Evolutionary conservation across 2,797 vertebrate genomes (phyloP), one percentile per base, ranked within the genome.

Genomic region (Chloroceryle inda): DNA sequence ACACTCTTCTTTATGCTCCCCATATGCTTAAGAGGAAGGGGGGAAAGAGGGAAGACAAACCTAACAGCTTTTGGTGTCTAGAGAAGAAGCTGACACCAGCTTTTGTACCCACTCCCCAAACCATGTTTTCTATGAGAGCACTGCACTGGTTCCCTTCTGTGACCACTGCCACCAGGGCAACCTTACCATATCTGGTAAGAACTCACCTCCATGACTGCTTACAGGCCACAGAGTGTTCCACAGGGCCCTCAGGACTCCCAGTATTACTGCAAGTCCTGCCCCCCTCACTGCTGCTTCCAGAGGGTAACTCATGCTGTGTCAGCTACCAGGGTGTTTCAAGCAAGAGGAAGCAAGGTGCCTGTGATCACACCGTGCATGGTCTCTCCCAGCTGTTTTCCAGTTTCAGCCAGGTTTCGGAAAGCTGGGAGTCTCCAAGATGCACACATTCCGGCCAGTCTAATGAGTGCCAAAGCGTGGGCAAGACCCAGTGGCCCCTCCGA

Each of bases 51-150:
- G 42, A 67, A 77, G 44, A 40, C n/a, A 91, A 90, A 38, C 3
- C 19, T 58, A 44, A 37, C 27, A 56, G 24, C 59, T 49, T 45
- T 0, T 42, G 40, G 10, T 3, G 1, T 10, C 6, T 1, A 5
- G 21, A 26, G 21, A 63, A 56, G 53, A 71, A 87, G 74, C 35
- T n/a, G 58, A 40, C 13, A 4, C 2, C 1, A 0, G 16, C 5
- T 31, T 79, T 82, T 86, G 59, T 44, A 67, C 27, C 66, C 49
- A 52, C 13, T 1, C 33, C 3, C 35, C 66, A 61, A 33, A 1
- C 7, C 33, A 50, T 0, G 0, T 1, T 50, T 83, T 81, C 27
- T 1, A 0, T 55, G 56, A 69, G 17, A 61, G 23, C 45, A 69
- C 47, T 31, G n/a, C 33, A 31, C 40, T 19, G 40, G 19, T 14